Evolutionary conservation across 1,140 invertebrate genomes (phyloP).

Genomic region (Hyles euphorbiae): DNA sequence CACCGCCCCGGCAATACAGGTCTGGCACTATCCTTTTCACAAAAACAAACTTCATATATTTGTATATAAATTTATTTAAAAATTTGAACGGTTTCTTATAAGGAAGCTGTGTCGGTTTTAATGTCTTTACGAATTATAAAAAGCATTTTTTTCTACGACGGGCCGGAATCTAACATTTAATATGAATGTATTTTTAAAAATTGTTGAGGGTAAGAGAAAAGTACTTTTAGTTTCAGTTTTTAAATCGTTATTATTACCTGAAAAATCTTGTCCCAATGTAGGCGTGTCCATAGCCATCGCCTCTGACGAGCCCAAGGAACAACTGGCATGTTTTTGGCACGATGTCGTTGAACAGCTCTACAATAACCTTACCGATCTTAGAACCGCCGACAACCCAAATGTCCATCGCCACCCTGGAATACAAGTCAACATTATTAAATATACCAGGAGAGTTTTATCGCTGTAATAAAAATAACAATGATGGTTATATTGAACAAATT

Average conservation of each 20-base stretch:
- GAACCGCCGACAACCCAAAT: slow-evolving; percentile 56
- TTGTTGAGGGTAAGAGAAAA: no score
- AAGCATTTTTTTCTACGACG: no score
- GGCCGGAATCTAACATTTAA: no score
- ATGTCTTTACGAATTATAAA: no score
- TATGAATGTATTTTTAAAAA: no score
- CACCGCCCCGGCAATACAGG: slow-evolving; percentile 61
- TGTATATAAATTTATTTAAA: neutral
- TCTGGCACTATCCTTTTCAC: slow-evolving; percentile 52
- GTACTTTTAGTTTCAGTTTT: no score
- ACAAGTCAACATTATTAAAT: neutral
- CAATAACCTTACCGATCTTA: slow-evolving; percentile 50
- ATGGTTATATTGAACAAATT: no score
- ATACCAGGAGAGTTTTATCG: neutral
- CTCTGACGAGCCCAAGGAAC: slow-evolving; percentile 50
- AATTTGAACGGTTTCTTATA: no score
- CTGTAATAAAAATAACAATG: no score
- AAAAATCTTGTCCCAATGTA: slow-evolving; percentile 58
- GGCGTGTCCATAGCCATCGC: slow-evolving; percentile 43
- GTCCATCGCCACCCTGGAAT: slow-evolving; percentile 52
- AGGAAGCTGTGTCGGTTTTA: no score
- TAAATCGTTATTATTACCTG: slow-evolving; percentile 30
- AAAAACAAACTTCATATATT: slow-evolving; percentile 1
- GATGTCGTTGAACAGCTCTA: slow-evolving; percentile 57
- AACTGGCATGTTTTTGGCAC: slow-evolving; percentile 52